A percentile compares a stretch with the other conserved stretches of the same genome.
These are phyloP conservation scores for Lanius ludovicianus DNA, from an alignment of 2,113 vertebrate species.

Conservation along the genomic window DNA sequence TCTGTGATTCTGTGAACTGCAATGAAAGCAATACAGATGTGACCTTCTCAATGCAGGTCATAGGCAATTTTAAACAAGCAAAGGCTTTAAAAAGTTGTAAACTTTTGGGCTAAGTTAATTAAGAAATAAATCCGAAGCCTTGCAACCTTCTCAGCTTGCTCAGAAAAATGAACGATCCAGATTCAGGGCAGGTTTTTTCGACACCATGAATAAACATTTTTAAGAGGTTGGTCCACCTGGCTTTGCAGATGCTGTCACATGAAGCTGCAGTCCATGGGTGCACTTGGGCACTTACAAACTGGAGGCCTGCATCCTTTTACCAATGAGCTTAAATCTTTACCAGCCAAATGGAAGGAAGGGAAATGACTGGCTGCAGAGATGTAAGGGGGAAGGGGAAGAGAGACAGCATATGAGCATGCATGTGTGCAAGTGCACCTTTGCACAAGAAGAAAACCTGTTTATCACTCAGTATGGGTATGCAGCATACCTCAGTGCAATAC, in stretches of 20 bases:
- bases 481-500: neutral
- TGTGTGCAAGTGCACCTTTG: fast-evolving
- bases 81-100: neutral
- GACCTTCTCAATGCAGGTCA: neutral
- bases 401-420: neutral
- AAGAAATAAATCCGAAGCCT: neutral
- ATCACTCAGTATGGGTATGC: fast-evolving
- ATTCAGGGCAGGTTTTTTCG: neutral
- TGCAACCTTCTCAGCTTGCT: neutral
- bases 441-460: neutral
- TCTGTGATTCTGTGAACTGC: neutral
- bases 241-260: neutral
- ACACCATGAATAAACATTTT: neutral
- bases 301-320: neutral
- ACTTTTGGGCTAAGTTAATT: neutral
- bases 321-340: neutral
- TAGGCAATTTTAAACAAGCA: neutral
- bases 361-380: neutral
- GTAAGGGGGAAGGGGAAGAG: neutral
- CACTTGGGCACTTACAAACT: neutral
- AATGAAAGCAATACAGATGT: neutral
- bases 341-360: neutral
- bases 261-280: neutral
- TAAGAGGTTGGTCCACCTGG: neutral
- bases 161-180: neutral